phyloP scores from a whole-genome alignment of 2,113 vertebrate species.

The Clupea harengus region DNA sequence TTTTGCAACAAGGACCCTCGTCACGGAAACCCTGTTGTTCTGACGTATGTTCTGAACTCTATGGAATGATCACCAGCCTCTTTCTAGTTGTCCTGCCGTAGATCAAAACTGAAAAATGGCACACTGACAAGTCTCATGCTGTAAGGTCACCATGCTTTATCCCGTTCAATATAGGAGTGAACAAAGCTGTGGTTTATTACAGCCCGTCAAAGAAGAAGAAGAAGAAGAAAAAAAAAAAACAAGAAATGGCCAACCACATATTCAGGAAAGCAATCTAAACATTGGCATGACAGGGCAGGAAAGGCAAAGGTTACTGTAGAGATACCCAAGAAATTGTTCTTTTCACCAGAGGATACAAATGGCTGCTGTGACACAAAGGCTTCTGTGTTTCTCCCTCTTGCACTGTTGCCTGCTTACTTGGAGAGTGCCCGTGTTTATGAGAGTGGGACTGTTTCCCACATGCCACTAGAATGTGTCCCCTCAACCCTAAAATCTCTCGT shows the following conservation, averaged over 20 bases:
- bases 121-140: not conserved
- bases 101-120: not conserved
- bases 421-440: not conserved
- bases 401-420: not conserved
- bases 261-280: not conserved
- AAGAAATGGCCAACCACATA: not conserved
- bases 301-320: not conserved
- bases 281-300: not conserved
- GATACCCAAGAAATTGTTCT: not conserved
- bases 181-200: not conserved
- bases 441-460: conserved; percentile 41
- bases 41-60: not conserved
- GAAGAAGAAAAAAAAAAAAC: not conserved
- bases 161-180: not conserved
- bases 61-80: not conserved
- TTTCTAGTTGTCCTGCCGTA: not conserved
- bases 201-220: not conserved
- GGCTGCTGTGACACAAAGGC: not conserved
- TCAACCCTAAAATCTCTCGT: conserved; percentile 49
- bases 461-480: conserved; percentile 47
- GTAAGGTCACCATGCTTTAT: not conserved
- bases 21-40: not conserved
- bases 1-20: conserved; percentile 3
- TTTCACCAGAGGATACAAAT: not conserved
- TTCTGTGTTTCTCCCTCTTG: not conserved